These are phyloP conservation scores for Lamprotornis superbus DNA, from an alignment of 2,113 vertebrate species.

Conservation along the genomic window DNA sequence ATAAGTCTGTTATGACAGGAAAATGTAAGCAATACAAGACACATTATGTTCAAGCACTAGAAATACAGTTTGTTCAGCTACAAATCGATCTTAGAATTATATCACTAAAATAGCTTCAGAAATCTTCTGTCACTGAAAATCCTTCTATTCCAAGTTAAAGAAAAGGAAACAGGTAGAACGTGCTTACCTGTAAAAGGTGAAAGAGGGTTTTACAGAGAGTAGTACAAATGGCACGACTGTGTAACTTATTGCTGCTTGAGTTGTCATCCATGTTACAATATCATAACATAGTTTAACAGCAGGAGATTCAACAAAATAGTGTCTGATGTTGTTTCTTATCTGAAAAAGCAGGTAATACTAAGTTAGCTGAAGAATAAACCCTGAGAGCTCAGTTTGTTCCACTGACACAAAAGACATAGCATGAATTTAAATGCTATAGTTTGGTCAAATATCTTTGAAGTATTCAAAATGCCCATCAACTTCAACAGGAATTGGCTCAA, in stretches of 20 bases:
- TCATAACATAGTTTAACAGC: slow-evolving; percentile 86
- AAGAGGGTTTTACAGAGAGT: slow-evolving; percentile 86
- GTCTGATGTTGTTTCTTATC: slow-evolving; percentile 90
- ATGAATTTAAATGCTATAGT: not conserved
- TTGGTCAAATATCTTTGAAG: not conserved
- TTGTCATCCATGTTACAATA: slow-evolving; percentile 86
- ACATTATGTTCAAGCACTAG: not conserved
- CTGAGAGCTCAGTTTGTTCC: not conserved
- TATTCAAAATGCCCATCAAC: not conserved
- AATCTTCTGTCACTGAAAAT: not conserved
- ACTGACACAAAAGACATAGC: not conserved
- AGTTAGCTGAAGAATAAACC: not conserved
- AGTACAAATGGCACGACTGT: slow-evolving; percentile 96
- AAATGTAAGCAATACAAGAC: not conserved
- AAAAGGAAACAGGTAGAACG: not conserved
- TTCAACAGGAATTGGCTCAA: not conserved
- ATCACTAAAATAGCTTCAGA: not conserved
- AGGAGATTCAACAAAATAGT: slow-evolving; percentile 82
- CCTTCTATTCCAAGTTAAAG: not conserved
- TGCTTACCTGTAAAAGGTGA: slow-evolving; percentile 92
- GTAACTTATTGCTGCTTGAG: slow-evolving; percentile 93
- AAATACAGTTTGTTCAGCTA: not conserved
- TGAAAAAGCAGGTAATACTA: slow-evolving; percentile 53
- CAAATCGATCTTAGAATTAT: not conserved
- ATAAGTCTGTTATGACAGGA: not conserved